phyloP scores from a whole-genome alignment of 1,140 invertebrate genomes.

The Brachionus rotundiformis region DNA sequence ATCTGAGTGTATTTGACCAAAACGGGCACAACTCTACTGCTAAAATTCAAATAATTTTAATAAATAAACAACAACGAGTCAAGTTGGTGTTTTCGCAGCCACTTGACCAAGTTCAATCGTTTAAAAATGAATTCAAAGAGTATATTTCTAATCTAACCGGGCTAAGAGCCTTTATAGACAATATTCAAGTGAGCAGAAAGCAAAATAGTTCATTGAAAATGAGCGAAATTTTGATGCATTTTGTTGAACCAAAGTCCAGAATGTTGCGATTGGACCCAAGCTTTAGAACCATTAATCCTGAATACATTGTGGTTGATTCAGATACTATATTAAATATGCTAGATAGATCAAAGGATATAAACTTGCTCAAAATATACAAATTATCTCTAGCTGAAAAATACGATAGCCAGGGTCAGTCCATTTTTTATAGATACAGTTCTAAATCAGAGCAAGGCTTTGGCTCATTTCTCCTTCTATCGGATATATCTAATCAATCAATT shows the following conservation, averaged over 20 bases:
- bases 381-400: constrained; percentile 45
- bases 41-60: constrained; percentile 42
- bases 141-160: constrained; percentile 41
- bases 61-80: constrained; percentile 39
- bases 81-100: constrained; percentile 28
- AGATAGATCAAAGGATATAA: constrained; percentile 15
- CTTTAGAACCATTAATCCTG: neutral
- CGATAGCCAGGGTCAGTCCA: neutral
- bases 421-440: constrained; percentile 26
- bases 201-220: neutral
- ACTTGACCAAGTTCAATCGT: neutral
- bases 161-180: constrained; percentile 22
- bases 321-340: constrained; percentile 17
- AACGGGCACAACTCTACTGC: neutral
- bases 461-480: neutral
- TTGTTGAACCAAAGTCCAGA: constrained; percentile 31
- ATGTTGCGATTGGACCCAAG: neutral
- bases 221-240: constrained; percentile 46
- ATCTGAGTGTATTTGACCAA: constrained; percentile 35
- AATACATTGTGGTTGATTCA: constrained; percentile 3
- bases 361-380: constrained; percentile 34
- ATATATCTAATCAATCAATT: neutral
- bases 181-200: neutral
- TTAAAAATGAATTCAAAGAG: constrained; percentile 16
- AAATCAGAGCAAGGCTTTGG: neutral